Evolutionary conservation across 1,140 invertebrate species (phyloP).

Genomic region (Rhizoglyphus robini): DNA sequence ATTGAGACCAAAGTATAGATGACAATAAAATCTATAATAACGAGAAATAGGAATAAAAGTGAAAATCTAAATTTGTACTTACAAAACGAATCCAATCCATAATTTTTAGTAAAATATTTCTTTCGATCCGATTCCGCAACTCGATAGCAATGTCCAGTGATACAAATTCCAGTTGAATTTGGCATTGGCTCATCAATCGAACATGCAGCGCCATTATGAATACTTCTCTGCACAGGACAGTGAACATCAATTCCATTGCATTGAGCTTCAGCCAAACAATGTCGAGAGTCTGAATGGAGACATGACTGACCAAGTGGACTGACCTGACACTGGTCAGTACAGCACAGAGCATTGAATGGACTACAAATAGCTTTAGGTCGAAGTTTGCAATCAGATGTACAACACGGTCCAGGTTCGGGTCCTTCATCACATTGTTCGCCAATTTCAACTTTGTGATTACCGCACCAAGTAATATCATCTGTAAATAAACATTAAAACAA

Average conservation of each 20-base stretch:
- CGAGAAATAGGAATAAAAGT: too few species aligned
- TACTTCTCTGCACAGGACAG: neutral
- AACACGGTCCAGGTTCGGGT: neutral
- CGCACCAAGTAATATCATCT: neutral
- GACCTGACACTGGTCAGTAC: neutral
- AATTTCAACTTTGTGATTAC: neutral
- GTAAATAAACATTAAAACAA: neutral
- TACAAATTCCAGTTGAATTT: too few species aligned
- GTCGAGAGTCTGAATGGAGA: neutral
- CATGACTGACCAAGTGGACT: neutral
- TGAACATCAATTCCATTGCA: neutral
- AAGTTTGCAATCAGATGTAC: neutral
- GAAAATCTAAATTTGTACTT: too few species aligned
- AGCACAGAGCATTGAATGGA: neutral
- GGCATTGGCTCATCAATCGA: neutral
- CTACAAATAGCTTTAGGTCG: neutral
- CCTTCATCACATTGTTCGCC: slow-evolving; percentile 1
- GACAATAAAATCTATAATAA: too few species aligned
- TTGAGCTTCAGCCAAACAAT: neutral
- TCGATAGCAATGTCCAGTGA: too few species aligned
- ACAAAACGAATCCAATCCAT: too few species aligned
- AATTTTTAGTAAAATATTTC: too few species aligned
- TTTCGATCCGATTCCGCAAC: too few species aligned
- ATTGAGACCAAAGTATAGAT: too few species aligned
- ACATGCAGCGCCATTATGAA: neutral